Percentiles rank a stretch among this genome's conserved stretches.
phyloP scores from a whole-genome alignment of 1,140 invertebrate species.

The Sycobia sp. region DNA sequence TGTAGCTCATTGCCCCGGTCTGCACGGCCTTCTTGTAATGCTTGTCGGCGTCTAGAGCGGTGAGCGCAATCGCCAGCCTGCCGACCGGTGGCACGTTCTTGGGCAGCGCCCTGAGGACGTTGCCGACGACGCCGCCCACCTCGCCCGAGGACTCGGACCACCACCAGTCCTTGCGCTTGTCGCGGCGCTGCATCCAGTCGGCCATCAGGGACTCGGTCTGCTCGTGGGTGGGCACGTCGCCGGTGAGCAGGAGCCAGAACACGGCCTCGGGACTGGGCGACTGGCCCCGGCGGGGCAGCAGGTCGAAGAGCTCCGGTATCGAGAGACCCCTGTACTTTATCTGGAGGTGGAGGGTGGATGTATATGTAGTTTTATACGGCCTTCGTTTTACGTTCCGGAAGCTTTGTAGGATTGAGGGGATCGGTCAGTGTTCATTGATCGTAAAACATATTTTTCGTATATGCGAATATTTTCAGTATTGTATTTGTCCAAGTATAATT shows the following conservation, averaged over 20 bases:
- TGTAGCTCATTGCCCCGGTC: conserved; percentile 37
- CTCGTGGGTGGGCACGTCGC: conserved; percentile 48
- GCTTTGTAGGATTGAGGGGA: too few relatives aligned
- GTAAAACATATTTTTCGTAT: too few relatives aligned
- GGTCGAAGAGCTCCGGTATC: conserved; percentile 43
- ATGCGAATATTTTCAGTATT: too few relatives aligned
- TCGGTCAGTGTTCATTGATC: too few relatives aligned
- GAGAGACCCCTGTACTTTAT: conserved; percentile 47
- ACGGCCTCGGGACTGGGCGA: conserved; percentile 48
- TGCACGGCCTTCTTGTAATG: conserved; percentile 30
- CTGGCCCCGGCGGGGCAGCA: conserved; percentile 44
- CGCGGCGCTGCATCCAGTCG: conserved; percentile 45
- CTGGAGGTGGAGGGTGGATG: conserved; percentile 33
- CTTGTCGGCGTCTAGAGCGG: conserved; percentile 41
- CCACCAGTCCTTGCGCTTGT: conserved; percentile 42
- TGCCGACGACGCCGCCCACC: conserved; percentile 40
- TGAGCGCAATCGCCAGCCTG: conserved; percentile 43
- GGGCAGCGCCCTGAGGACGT: conserved; percentile 41
- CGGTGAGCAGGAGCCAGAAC: conserved; percentile 50
- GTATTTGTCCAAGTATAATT: too few relatives aligned
- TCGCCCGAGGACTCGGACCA: conserved; percentile 42
- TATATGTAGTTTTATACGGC: too few relatives aligned
- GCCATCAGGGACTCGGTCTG: conserved; percentile 45
- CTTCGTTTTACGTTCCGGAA: too few relatives aligned
- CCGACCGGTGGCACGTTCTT: conserved; percentile 40